Percentiles rank a stretch among this genome's conserved stretches.
These are phyloP conservation scores for Gymnoscelis rufifasciata DNA, from an alignment of 2,888 invertebrate species.

Conservation along the genomic window DNA sequence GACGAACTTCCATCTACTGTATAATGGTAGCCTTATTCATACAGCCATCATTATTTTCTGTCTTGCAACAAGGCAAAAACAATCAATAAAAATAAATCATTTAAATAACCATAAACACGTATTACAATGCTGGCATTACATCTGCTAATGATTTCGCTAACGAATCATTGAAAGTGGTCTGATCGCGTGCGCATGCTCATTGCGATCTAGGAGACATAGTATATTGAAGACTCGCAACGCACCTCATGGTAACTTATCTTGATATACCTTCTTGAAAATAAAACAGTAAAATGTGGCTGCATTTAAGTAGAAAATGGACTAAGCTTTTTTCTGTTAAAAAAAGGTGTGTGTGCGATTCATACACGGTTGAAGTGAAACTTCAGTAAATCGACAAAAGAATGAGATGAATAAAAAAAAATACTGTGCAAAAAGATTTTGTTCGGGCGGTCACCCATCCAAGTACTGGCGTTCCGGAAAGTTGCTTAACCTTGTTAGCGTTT, in stretches of 20 bases:
- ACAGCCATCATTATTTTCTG: constrained; percentile 76
- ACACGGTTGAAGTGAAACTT: no score
- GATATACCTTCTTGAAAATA: no score
- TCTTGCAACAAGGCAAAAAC: constrained; percentile 78
- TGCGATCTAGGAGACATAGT: constrained; percentile 36
- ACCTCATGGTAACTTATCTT: background rate
- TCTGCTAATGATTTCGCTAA: constrained; percentile 79
- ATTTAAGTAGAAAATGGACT: no score
- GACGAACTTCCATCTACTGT: constrained; percentile 8
- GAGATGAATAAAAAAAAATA: no score
- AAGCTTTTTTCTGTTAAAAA: no score
- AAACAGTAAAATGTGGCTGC: no score
- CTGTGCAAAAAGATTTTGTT: no score
- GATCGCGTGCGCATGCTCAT: constrained; percentile 68
- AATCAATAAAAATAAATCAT: constrained; percentile 80
- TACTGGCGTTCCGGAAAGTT: no score
- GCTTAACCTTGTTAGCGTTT: no score
- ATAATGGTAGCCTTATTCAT: constrained; percentile 73
- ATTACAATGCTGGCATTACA: constrained; percentile 77
- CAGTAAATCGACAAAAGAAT: no score
- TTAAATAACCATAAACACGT: constrained; percentile 79
- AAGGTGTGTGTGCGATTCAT: no score
- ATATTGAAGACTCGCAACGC: background rate
- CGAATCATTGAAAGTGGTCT: constrained; percentile 78
- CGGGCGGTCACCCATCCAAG: no score